Percentiles rank a stretch among this genome's conserved stretches.
Conservation (phyloP, 2,888 invertebrate genomes). For the Cephalotes varians region DNA sequence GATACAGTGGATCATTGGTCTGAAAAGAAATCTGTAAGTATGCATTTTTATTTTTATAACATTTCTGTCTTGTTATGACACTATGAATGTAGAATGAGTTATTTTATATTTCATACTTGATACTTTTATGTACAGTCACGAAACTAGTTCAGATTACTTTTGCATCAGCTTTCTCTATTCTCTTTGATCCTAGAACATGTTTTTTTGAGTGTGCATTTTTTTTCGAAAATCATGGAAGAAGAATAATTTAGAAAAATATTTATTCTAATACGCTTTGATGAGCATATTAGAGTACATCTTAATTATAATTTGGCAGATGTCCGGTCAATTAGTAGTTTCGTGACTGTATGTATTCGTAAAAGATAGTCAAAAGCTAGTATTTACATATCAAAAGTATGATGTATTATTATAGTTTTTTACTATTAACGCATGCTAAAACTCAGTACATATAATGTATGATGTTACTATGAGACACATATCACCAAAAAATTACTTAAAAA, state of each 20-base stretch:
- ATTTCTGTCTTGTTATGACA: not conserved
- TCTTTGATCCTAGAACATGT: too few relatives aligned
- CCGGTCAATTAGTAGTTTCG: too few relatives aligned
- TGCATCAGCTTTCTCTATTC: too few relatives aligned
- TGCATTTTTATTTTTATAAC: conserved; percentile 64
- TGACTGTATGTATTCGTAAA: conserved; percentile 56
- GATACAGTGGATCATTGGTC: conserved; percentile 88
- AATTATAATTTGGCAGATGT: too few relatives aligned
- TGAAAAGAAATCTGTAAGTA: conserved; percentile 89
- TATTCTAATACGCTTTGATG: too few relatives aligned
- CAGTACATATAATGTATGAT: conserved; percentile 23
- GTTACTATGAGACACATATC: not conserved
- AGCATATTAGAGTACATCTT: too few relatives aligned
- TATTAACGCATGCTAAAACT: conserved; percentile 25
- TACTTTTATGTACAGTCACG: not conserved
- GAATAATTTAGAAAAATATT: too few relatives aligned
- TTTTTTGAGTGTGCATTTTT: too few relatives aligned
- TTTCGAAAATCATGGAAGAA: too few relatives aligned
- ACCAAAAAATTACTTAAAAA: not conserved
- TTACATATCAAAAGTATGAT: not conserved
- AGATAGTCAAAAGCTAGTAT: conserved; percentile 51
- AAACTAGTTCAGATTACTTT: too few relatives aligned
- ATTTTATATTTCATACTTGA: not conserved
- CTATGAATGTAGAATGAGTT: not conserved
- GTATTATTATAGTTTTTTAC: not conserved